Base-by-base conservation (phyloP, 1,140 invertebrate species). In the Drosophila subpulchrella region DNA sequence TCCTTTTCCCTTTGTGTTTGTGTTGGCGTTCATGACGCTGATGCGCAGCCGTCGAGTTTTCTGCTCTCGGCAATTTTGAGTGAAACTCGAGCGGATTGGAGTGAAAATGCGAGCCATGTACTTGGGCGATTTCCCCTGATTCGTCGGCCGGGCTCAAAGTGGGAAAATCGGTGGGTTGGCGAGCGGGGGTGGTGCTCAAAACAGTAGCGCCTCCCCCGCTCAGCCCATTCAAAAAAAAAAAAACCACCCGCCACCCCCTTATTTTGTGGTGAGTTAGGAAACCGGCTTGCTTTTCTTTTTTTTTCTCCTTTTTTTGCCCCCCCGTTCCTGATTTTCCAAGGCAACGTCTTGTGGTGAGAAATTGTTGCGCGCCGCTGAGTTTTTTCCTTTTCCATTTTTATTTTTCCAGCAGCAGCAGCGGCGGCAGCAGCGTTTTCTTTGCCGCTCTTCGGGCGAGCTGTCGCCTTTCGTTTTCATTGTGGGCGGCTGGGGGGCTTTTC, bases 191-290 rank as follows among this genome's bases (percentile, higher is more conserved):
- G 32, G 32, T 7, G 20, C 56, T 46, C 44, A 46, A 36, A 36
- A 34, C 47, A 20, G 54, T 48, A 48, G 72, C 27, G 24, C 15
- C 47, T n/a, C n/a, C 54, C n/a, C 12, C 15, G 2, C 5, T 17
- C 12, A 44, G 11, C 10, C 12, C 67, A 17, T 12, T 13, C 41
- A 1, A 11, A 7, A n/a, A 13, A 7, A n/a, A 13, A n/a, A 13
- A n/a, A 48, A 0, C 46, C 39, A 10, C 62, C 24, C 58, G 13
- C 24, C 62, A 41, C 24, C 38, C 42, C 71, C 47, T 57, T 46
- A 75, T 80, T 57, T 86, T 81, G 78, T 85, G 81, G 81, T 85
- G 81, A 85, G 83, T 85, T 85, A 85, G 81, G 77, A 57, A 47
- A 75, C 68, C 78, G 62, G 65, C 53, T 75, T 39, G 72, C 34